Evolutionary conservation across 1,140 invertebrate species (phyloP).

Genomic region (Camponotus floridanus): DNA sequence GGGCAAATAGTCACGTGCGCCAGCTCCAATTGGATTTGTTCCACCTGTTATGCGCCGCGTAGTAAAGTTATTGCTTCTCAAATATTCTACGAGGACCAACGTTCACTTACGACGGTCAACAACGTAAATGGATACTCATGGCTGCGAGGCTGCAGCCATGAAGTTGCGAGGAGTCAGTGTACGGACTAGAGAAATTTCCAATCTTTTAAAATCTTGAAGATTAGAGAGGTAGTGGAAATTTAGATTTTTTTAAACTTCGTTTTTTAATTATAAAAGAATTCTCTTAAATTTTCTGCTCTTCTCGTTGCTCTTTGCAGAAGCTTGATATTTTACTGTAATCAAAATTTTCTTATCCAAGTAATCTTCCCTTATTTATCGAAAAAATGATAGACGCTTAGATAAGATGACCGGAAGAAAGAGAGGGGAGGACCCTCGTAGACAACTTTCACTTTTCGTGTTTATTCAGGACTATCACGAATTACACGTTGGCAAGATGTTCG

Average conservation of each 20-base stretch:
- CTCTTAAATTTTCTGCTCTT: neutral
- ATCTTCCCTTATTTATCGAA: conserved; percentile 32
- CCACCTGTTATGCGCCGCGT: conserved; percentile 53
- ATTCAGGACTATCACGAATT: conserved; percentile 44
- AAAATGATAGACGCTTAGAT: conserved; percentile 29
- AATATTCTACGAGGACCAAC: neutral
- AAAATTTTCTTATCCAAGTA: neutral
- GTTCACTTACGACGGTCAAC: conserved; percentile 23
- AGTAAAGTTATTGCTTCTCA: conserved; percentile 3
- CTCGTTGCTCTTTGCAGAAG: neutral
- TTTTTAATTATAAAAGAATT: neutral
- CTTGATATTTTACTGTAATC: neutral
- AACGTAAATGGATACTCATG: neutral
- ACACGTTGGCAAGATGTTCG: conserved; percentile 36
- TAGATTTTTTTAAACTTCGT: neutral
- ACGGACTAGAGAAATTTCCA: neutral
- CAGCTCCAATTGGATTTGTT: conserved; percentile 43
- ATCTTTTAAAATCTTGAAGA: neutral
- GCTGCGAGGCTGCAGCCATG: neutral
- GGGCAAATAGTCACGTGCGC: conserved; percentile 24
- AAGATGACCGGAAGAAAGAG: conserved; percentile 20
- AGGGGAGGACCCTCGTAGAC: neutral
- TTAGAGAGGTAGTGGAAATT: conserved; percentile 2
- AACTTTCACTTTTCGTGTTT: conserved; percentile 53
- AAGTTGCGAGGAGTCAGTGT: neutral